These are phyloP conservation scores for Ammospiza nelsoni DNA, from an alignment of 2,113 vertebrate genomes.

Conservation along the genomic window DNA sequence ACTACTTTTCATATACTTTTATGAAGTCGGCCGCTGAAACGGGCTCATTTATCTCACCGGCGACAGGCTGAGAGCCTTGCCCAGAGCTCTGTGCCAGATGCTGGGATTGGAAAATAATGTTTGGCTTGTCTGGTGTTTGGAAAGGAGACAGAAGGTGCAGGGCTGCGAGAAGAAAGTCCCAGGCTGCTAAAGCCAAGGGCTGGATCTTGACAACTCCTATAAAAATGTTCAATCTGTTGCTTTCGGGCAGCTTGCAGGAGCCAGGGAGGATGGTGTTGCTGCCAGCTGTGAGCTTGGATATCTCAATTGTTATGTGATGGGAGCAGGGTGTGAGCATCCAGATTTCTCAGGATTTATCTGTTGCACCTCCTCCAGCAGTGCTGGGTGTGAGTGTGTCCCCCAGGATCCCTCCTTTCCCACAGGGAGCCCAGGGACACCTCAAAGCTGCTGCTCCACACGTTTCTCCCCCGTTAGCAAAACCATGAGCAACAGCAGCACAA, in stretches of 20 bases:
- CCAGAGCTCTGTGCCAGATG: conserved; percentile 7
- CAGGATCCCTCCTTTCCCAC: background rate
- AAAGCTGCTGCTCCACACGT: background rate
- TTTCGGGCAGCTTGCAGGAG: background rate
- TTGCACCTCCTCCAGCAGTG: background rate
- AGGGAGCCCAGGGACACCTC: background rate
- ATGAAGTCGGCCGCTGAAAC: conserved; percentile 14
- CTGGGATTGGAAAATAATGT: conserved; percentile 39
- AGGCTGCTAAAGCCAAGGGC: background rate
- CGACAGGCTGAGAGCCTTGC: conserved; percentile 16
- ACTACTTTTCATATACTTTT: conserved; percentile 54
- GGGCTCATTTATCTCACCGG: conserved; percentile 30
- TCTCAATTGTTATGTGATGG: background rate
- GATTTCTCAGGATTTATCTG: background rate
- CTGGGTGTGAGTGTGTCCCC: background rate
- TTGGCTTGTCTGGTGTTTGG: conserved; percentile 43
- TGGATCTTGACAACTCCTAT: background rate
- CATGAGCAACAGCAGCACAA: background rate
- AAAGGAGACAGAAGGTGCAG: conserved; percentile 48
- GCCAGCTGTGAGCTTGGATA: background rate
- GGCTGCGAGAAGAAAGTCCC: background rate
- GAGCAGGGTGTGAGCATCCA: background rate
- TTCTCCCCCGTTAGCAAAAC: background rate
- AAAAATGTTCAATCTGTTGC: conserved; percentile 2
- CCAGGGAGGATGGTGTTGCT: background rate